Base-by-base conservation (phyloP, 2,888 invertebrate genomes). In the Morpho achilles region DNA sequence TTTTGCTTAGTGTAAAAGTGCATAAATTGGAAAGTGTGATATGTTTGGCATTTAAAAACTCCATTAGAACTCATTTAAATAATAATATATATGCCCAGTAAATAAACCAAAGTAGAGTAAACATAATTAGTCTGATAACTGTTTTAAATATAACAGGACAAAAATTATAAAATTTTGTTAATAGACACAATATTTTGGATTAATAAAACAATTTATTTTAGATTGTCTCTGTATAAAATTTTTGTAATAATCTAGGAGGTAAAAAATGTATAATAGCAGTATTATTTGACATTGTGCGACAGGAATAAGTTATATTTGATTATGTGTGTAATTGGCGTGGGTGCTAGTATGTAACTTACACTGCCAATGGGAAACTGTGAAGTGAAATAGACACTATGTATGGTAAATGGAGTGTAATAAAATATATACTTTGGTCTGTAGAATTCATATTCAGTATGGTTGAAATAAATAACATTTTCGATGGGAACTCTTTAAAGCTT, bases 281-380 rank as follows among this genome's bases (percentile, higher is more conserved):
- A 67, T 69, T 69, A 69, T 62, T 62, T 57, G 60, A 49, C 56
- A 54, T 59, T 61, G 62, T 61, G 57, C 56, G 61, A 56, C 57
- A 45, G 48, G 53, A 44, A 46, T 56, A 50, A 53, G 58, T 59
- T 56, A 55, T 10, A 48, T 57, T 62, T 53, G 46, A n/a, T 45
- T 9, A 10, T 9, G 23, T 55, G 53, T 56, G 45, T 53, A 46
- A 58, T 60, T 61, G 65, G 64, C 62, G 66, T 65, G 67, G 70
- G 70, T 70, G 68, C 69, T 70, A 67, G 64, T 64, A 66, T 59
- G 62, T 66, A 62, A 67, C 58, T 61, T 65, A 70, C 70, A 69
- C 69, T 68, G 70, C 69, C 69, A 66, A 66, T 68, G 58, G 66
- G 61, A 68, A 57, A 48, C 32, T 32, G 32, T 32, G 32, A 62